Percentiles rank a stretch among this genome's conserved stretches.
phyloP scores from a whole-genome alignment of 2,797 vertebrate genomes.

The Hypotaenidia philippensis region DNA sequence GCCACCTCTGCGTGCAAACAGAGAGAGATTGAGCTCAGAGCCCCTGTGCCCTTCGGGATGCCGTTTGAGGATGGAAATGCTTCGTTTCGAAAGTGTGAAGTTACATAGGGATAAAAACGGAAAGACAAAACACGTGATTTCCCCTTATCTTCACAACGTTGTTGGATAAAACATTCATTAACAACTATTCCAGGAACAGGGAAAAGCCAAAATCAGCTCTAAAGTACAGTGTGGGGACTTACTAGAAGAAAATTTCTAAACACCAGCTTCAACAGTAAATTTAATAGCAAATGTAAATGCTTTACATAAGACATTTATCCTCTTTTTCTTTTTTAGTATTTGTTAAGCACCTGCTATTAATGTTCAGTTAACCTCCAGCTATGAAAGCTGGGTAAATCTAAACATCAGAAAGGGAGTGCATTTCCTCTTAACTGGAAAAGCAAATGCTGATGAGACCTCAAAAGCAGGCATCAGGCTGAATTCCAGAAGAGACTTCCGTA shows the following conservation, averaged over 20 bases:
- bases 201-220: neutral
- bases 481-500: neutral
- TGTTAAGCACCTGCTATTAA: neutral
- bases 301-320: neutral
- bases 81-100: neutral
- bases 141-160: neutral
- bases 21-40: too few species aligned
- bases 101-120: neutral
- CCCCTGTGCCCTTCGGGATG: accelerated
- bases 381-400: neutral
- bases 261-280: too few species aligned
- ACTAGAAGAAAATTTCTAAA: accelerated
- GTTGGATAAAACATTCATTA: neutral
- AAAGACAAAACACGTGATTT: neutral
- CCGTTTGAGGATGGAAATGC: neutral
- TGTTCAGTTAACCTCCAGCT: neutral
- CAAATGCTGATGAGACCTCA: neutral
- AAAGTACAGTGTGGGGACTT: neutral
- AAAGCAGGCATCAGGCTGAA: neutral
- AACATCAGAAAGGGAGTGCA: too few species aligned
- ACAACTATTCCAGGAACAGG: neutral
- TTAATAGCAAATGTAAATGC: too few species aligned
- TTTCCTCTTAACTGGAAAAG: neutral
- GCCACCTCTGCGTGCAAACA: neutral
- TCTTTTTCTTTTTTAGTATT: neutral